A percentile compares a stretch with the other conserved stretches of the same genome.
Evolutionary conservation across 2,888 invertebrate genomes (phyloP).

Genomic region (Lysandra bellargus): DNA sequence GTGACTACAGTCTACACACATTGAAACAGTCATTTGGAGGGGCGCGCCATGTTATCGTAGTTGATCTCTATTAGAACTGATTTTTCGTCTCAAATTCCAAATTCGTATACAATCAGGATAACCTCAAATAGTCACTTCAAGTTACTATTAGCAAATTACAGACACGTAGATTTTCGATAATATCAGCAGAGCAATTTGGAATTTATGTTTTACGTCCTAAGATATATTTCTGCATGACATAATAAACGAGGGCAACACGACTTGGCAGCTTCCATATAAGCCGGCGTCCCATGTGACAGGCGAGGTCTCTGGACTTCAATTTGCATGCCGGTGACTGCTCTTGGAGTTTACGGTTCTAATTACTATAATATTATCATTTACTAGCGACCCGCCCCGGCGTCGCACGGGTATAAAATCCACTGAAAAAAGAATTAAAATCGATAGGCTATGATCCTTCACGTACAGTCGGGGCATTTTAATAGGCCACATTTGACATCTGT

Average conservation of each 20-base stretch:
- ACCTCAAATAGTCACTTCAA: neutral
- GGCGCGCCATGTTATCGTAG: neutral
- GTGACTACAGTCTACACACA: no score
- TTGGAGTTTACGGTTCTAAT: neutral
- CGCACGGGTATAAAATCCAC: no score
- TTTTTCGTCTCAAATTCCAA: neutral
- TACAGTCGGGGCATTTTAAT: no score
- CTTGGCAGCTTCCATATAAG: conserved; percentile 29
- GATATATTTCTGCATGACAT: neutral
- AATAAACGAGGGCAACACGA: conserved; percentile 17
- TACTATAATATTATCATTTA: no score
- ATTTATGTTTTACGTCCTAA: neutral
- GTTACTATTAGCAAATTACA: neutral
- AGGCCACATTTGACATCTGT: no score
- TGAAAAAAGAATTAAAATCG: no score
- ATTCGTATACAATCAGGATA: neutral
- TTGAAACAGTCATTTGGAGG: no score
- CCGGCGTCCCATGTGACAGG: neutral
- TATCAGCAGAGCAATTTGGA: neutral
- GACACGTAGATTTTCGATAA: neutral
- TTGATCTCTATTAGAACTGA: neutral
- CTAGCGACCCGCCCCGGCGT: no score
- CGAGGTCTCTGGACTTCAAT: conserved; percentile 13
- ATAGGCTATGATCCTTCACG: no score
- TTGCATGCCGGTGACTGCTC: conserved; percentile 26